A percentile compares a stretch with the other conserved stretches of the same genome.
These are phyloP conservation scores for Rhodinocichla rosea DNA, from an alignment of 2,113 vertebrate species.

Conservation along the genomic window DNA sequence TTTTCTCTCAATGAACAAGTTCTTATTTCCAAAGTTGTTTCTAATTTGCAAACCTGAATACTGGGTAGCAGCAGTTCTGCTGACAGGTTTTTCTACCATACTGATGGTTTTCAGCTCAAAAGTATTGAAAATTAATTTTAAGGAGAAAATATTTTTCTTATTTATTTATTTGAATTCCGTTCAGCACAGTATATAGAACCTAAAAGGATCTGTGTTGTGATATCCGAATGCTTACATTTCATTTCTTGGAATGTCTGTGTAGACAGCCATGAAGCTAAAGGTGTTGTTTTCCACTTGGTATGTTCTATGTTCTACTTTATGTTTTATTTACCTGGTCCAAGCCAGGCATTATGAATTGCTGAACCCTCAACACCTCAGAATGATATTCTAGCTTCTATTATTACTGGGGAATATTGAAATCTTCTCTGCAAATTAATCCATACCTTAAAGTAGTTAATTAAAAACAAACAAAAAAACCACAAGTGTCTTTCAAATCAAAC, in stretches of 20 bases:
- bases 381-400: not conserved
- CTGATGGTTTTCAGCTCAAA: not conserved
- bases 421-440: not conserved
- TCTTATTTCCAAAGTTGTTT: not conserved
- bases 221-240: not conserved
- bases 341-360: not conserved
- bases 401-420: not conserved
- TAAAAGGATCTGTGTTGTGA: not conserved
- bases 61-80: not conserved
- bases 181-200: not conserved
- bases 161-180: not conserved
- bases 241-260: not conserved
- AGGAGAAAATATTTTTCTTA: not conserved
- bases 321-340: not conserved
- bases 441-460: not conserved
- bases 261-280: not conserved
- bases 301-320: not conserved
- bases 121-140: not conserved
- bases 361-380: not conserved
- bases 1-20: not conserved
- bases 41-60: not conserved
- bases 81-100: not conserved
- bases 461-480: not conserved
- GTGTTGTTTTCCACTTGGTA: slow-evolving; percentile 1
- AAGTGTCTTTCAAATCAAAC: not conserved